phyloP scores from a whole-genome alignment of 2,113 vertebrate genomes.

The Oncorhynchus nerka region DNA sequence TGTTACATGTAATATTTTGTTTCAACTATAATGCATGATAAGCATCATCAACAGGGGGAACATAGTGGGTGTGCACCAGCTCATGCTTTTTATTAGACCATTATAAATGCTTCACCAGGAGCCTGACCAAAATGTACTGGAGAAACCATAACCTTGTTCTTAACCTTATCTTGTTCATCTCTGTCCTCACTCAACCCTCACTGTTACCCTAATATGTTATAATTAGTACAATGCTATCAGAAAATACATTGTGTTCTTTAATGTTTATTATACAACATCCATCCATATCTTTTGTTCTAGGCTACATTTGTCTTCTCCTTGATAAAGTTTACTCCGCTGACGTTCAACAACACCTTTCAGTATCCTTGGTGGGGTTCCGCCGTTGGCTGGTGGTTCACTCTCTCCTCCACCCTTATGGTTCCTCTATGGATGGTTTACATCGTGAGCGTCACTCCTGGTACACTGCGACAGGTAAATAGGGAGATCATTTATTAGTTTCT shows the following conservation, averaged over 20 bases:
- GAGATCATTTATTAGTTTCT: neutral
- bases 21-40: no score
- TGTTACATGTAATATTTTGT: no score
- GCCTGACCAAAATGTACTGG: no score
- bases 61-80: no score
- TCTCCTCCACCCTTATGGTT: conserved; percentile 78
- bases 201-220: no score
- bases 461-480: conserved; percentile 61
- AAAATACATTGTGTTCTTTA: neutral
- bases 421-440: conserved; percentile 73
- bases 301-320: conserved; percentile 75
- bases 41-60: no score
- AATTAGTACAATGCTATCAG: neutral
- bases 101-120: neutral
- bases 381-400: conserved; percentile 78
- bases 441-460: conserved; percentile 64
- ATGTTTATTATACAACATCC: neutral
- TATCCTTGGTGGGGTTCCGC: conserved; percentile 80
- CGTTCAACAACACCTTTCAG: conserved; percentile 72
- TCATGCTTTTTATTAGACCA: no score
- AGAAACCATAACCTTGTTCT: no score
- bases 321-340: conserved; percentile 75
- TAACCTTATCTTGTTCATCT: no score
- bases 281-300: conserved; percentile 47
- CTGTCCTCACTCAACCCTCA: no score